These are phyloP conservation scores for Actinopyga echinites DNA, from an alignment of 53 echinoderm and acorn worm species.

Conservation along the genomic window DNA sequence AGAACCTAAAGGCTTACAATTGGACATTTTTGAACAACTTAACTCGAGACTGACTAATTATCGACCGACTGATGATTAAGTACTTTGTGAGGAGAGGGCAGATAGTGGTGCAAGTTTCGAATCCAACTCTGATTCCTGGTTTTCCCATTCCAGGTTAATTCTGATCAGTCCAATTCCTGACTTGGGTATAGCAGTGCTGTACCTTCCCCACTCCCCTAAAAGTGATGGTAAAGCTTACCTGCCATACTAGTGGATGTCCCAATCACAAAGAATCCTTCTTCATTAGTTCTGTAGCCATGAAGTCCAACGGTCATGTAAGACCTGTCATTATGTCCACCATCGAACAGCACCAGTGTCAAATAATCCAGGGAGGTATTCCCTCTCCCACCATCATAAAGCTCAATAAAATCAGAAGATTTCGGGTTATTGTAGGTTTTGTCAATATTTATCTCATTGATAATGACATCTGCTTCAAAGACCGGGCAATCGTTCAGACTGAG, in stretches of 20 bases:
- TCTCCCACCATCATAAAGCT: conserved; percentile 83
- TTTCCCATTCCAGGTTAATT: no score
- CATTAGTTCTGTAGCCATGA: conserved; percentile 77
- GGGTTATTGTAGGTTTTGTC: conserved; percentile 55
- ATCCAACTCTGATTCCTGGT: no score
- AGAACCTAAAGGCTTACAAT: no score
- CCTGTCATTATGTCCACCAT: conserved; percentile 49
- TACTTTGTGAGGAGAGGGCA: no score
- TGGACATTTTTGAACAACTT: no score
- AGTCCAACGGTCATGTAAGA: conserved; percentile 70
- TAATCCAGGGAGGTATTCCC: conserved; percentile 60
- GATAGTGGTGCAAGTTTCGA: no score
- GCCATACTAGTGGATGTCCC: conserved; percentile 27
- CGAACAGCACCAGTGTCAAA: conserved; percentile 75
- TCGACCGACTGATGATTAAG: no score
- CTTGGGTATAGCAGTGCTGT: no score
- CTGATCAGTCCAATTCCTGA: no score
- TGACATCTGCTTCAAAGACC: conserved; percentile 64
- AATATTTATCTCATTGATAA: conserved; percentile 88
- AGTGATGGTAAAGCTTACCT: not conserved
- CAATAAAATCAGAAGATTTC: conserved; percentile 74
- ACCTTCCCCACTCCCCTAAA: no score
- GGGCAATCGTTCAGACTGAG: conserved; percentile 85
- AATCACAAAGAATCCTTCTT: conserved; percentile 76
- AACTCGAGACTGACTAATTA: no score